Percentiles rank a stretch among this genome's conserved stretches.
phyloP scores from a whole-genome alignment of 1,140 invertebrate species.

The Contarinia nasturtii region DNA sequence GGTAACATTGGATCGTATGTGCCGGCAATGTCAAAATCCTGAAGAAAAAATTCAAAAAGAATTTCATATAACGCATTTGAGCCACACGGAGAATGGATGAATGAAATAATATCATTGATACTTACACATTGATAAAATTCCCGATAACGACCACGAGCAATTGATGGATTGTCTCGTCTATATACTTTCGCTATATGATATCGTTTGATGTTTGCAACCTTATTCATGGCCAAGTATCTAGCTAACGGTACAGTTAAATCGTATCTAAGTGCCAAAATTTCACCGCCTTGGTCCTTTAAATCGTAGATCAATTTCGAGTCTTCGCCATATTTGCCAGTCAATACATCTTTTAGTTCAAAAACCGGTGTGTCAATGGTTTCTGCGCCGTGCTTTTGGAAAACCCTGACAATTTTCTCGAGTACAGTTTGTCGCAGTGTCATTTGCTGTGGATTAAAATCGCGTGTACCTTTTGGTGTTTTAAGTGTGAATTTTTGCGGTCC shows the following conservation, averaged over 20 bases:
- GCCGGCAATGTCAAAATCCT: conserved; percentile 99
- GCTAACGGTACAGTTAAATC: conserved; percentile 93
- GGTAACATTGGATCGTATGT: conserved; percentile 91
- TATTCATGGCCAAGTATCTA: conserved; percentile 94
- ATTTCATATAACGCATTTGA: too few relatives aligned
- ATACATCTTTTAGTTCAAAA: conserved; percentile 96
- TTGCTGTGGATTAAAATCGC: conserved; percentile 86
- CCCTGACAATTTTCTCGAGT: conserved; percentile 73
- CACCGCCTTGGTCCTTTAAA: conserved; percentile 94
- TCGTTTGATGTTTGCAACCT: conserved; percentile 83
- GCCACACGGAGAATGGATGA: too few relatives aligned
- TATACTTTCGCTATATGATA: conserved; percentile 95
- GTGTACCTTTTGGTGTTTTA: conserved; percentile 89
- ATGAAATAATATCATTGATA: conserved; percentile 14
- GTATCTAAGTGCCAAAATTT: conserved; percentile 77
- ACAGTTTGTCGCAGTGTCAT: conserved; percentile 85
- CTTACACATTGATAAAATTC: conserved; percentile 99
- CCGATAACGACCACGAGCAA: conserved; percentile 85
- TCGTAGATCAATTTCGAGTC: conserved; percentile 99
- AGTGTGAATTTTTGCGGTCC: conserved; percentile 54
- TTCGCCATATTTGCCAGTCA: conserved; percentile 98
- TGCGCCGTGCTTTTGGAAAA: conserved; percentile 96
- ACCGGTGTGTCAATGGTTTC: conserved; percentile 98
- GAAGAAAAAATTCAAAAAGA: conserved; percentile 16
- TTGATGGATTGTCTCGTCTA: conserved; percentile 90